phyloP scores from a whole-genome alignment of 1,140 invertebrate genomes.

The Lethocerus indicus region DNA sequence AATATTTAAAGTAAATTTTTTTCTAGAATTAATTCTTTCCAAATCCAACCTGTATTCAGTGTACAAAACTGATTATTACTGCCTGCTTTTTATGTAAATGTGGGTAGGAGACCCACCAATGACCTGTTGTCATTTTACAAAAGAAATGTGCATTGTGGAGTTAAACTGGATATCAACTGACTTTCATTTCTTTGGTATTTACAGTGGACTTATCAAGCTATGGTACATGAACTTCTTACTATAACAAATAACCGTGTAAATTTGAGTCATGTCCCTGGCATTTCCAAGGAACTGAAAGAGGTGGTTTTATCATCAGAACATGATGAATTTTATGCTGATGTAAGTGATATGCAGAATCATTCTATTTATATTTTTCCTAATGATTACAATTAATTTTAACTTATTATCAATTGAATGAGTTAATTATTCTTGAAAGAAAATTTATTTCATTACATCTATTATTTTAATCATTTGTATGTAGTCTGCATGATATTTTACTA shows the following conservation, averaged over 20 bases:
- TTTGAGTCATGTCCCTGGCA: conserved; percentile 60
- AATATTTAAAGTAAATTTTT: too few relatives aligned
- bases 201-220: conserved; percentile 98
- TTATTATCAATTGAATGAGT: background rate
- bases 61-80: too few relatives aligned
- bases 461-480: conserved; percentile 10
- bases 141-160: background rate
- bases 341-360: conserved; percentile 11
- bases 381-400: background rate
- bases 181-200: conserved; percentile 18
- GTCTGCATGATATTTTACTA: conserved; percentile 13
- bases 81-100: too few relatives aligned
- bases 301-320: conserved; percentile 88
- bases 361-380: conserved; percentile 6
- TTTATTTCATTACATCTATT: background rate
- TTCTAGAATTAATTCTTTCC: too few relatives aligned
- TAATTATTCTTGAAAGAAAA: background rate
- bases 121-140: too few relatives aligned
- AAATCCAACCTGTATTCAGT: too few relatives aligned
- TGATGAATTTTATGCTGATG: conserved; percentile 85
- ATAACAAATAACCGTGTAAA: conserved; percentile 93
- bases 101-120: too few relatives aligned
- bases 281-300: conserved; percentile 80
- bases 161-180: background rate
- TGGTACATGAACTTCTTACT: conserved; percentile 94